Base-by-base conservation (phyloP, 2,888 invertebrate species). In the Euphydryas editha region DNA sequence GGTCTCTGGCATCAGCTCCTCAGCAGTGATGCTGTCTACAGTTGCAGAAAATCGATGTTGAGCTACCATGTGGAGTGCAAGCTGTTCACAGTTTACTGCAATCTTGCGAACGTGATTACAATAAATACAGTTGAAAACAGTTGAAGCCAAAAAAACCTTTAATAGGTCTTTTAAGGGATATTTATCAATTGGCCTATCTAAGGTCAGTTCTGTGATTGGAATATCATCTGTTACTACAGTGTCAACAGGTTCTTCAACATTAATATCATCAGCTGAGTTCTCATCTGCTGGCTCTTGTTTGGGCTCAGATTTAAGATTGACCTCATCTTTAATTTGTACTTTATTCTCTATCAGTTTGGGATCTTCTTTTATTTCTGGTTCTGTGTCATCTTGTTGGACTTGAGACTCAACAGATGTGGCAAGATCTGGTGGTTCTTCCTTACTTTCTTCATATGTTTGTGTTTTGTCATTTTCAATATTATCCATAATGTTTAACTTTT, bases 101-200 rank as follows among this genome's bases (percentile, higher is more conserved):
- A 98, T 97, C 76, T 96, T 96, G 20, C 96, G 93, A 0, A 96
- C 97, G 89, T 97, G 97, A 81, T 97, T 97, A 80, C 97, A 98
- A 83, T 97, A 98, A 64, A 97, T 94, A 82, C 98, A 98, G 69
- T 93, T 92, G 8, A 94, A 90, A 78, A 95, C 94, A 0, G 96
- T 96, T 15, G 95, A 94, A 71, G 94, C 92, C 59, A 97, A 88
- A 84, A 97, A 97, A 71, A 95, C 95, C 80, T 96, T 96, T 39
- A 97, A 81, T 69, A 97, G 91, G 69, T 95, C 94, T 76, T 95
- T 94, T 51, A 96, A 91, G 67, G 95, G 94, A 83, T 96, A 95
- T 83, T 94, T 95, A 79, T 97, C 97, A 71, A 97, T 81, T 17
- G 96, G 95, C 69, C 94, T 95, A 78, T 97, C 95, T 46, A 97